A percentile compares a stretch with the other conserved stretches of the same genome.
These are phyloP conservation scores for Norana najaformis DNA, from an alignment of 2,888 invertebrate species.

Conservation along the genomic window DNA sequence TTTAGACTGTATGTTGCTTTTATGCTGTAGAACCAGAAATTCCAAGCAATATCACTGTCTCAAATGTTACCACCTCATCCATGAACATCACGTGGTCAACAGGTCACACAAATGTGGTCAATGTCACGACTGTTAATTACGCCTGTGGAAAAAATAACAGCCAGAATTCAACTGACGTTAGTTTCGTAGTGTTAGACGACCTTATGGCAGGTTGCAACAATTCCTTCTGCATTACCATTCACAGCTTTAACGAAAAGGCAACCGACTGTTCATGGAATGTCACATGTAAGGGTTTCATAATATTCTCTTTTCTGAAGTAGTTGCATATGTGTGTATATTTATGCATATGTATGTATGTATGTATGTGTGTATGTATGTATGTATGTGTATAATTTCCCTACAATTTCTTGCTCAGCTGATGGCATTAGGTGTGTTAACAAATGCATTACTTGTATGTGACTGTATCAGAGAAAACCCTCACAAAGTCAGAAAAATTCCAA, in stretches of 20 bases:
- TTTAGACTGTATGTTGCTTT: not conserved
- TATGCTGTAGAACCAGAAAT: not conserved
- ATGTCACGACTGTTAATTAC: not conserved
- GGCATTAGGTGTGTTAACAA: too few species aligned
- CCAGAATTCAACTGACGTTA: not conserved
- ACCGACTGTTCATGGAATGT: not conserved
- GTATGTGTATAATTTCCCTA: too few species aligned
- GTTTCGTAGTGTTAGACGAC: not conserved
- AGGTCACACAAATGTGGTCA: not conserved
- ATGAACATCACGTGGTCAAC: not conserved
- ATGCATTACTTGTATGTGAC: too few species aligned
- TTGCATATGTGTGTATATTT: too few species aligned
- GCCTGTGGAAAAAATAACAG: not conserved
- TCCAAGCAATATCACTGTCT: not conserved
- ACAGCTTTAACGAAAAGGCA: not conserved
- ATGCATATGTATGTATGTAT: too few species aligned
- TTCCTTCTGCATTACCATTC: conserved; percentile 14
- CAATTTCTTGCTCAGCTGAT: too few species aligned
- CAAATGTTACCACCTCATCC: not conserved
- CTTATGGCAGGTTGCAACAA: not conserved
- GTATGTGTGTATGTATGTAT: too few species aligned
- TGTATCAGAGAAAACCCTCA: too few species aligned
- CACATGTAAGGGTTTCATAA: not conserved
- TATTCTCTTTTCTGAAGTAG: not conserved
- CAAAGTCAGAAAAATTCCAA: too few species aligned